These are phyloP conservation scores for Sparidentex hasta DNA, from an alignment of 2,797 vertebrate species.

Conservation along the genomic window DNA sequence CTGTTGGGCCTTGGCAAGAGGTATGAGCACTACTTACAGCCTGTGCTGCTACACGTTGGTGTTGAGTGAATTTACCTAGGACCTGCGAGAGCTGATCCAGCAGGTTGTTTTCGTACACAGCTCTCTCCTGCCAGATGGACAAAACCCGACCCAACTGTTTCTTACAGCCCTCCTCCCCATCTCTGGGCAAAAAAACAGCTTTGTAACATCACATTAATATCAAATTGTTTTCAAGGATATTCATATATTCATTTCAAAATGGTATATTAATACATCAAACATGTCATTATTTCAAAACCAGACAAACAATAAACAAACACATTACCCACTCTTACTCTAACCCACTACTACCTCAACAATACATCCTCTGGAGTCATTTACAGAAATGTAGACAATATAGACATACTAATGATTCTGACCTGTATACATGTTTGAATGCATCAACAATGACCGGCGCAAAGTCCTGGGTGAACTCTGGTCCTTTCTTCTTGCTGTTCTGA, in stretches of 20 bases:
- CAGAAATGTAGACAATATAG: not conserved
- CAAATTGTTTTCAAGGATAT: not conserved
- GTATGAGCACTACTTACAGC: too few relatives aligned
- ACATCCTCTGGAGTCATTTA: not conserved
- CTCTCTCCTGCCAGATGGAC: slow-evolving; percentile 99
- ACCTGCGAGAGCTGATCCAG: slow-evolving; percentile 95
- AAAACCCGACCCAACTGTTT: slow-evolving; percentile 96
- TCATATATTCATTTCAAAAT: not conserved
- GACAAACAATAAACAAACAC: not conserved
- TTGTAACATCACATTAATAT: not conserved
- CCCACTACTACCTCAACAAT: not conserved
- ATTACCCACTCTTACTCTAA: not conserved
- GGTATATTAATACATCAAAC: not conserved
- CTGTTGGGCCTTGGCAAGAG: too few relatives aligned
- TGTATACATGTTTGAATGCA: slow-evolving; percentile 97
- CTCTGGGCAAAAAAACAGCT: slow-evolving; percentile 80
- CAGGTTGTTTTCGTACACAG: slow-evolving; percentile 95
- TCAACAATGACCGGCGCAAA: slow-evolving; percentile 97
- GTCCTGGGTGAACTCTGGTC: slow-evolving; percentile 98
- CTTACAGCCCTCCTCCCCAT: slow-evolving; percentile 96
- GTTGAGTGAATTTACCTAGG: slow-evolving; percentile 88
- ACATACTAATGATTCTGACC: slow-evolving; percentile 78
- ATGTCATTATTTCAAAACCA: not conserved
- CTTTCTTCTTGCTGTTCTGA: slow-evolving; percentile 99
- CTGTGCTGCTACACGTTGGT: not conserved